These are phyloP conservation scores for Bradypodion ventrale DNA, from an alignment of 2,797 vertebrate genomes.

Conservation along the genomic window DNA sequence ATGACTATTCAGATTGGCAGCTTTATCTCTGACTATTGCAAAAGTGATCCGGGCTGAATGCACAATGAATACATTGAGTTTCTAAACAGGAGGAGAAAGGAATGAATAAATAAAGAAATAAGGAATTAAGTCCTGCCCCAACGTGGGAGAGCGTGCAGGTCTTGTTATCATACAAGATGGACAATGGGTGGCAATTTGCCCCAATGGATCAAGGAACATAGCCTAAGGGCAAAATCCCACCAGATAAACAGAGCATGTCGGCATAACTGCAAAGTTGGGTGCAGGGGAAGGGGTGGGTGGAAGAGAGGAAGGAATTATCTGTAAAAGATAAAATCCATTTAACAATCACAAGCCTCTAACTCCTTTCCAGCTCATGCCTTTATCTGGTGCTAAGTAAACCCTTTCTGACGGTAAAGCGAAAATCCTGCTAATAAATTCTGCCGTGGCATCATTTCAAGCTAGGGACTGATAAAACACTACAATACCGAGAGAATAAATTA, in stretches of 20 bases:
- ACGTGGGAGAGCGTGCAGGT: not conserved
- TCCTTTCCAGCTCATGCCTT: slow-evolving; percentile 29
- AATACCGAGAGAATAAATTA: slow-evolving; percentile 44
- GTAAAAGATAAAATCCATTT: slow-evolving; percentile 45
- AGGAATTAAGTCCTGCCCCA: not conserved
- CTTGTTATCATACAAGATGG: not conserved
- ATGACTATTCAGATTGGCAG: no score
- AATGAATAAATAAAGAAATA: not conserved
- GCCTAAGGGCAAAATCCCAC: not conserved
- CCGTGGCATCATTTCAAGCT: slow-evolving; percentile 22
- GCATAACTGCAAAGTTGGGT: not conserved
- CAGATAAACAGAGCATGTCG: not conserved
- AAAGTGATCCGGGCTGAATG: not conserved
- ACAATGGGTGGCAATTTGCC: not conserved
- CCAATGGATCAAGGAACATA: not conserved
- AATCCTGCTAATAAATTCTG: slow-evolving; percentile 52
- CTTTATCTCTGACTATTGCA: no score
- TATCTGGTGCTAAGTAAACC: slow-evolving; percentile 41
- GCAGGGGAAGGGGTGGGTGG: not conserved
- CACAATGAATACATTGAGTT: not conserved
- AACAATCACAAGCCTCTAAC: slow-evolving; percentile 35
- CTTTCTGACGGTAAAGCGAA: slow-evolving; percentile 32
- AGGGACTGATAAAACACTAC: slow-evolving; percentile 11
- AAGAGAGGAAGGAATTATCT: slow-evolving; percentile 8
- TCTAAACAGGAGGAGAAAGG: not conserved